phyloP scores from a whole-genome alignment of 2,888 invertebrate genomes.

The Campoletis raptor region DNA sequence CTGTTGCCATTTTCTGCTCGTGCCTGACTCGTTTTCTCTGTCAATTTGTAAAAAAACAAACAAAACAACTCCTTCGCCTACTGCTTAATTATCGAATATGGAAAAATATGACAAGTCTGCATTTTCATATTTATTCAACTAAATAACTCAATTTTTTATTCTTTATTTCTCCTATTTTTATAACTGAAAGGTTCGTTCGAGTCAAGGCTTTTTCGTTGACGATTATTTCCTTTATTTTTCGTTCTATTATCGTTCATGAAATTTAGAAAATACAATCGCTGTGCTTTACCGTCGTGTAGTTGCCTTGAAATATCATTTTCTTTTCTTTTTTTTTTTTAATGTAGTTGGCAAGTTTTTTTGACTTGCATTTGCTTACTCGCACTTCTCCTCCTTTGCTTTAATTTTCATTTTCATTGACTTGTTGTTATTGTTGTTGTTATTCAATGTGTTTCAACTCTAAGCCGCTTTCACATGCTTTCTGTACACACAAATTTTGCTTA shows the following conservation, averaged over 20 bases:
- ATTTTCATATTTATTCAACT: not conserved
- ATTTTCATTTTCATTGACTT: not conserved
- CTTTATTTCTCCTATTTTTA: not conserved
- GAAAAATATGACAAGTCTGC: not conserved
- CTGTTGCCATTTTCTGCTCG: slow-evolving; percentile 64
- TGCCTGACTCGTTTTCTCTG: slow-evolving; percentile 49
- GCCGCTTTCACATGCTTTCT: slow-evolving; percentile 47
- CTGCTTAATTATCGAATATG: not conserved
- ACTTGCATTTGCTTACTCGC: not conserved
- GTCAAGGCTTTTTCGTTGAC: not conserved
- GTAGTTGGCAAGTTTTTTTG: not conserved
- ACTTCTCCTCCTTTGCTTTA: not conserved
- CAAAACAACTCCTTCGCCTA: not conserved
- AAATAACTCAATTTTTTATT: not conserved
- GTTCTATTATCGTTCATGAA: not conserved
- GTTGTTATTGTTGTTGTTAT: not conserved
- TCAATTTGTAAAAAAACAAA: not conserved
- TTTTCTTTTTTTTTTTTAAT: not conserved
- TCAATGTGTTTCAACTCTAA: slow-evolving; percentile 1
- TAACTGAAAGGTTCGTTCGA: too few species aligned
- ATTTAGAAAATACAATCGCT: not conserved
- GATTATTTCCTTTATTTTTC: not conserved
- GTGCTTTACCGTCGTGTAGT: not conserved
- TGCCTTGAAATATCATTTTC: slow-evolving; percentile 11
- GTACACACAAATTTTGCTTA: slow-evolving; percentile 47